These are phyloP conservation scores for Leucophora obtusa DNA, from an alignment of 2,888 invertebrate genomes.

Conservation along the genomic window DNA sequence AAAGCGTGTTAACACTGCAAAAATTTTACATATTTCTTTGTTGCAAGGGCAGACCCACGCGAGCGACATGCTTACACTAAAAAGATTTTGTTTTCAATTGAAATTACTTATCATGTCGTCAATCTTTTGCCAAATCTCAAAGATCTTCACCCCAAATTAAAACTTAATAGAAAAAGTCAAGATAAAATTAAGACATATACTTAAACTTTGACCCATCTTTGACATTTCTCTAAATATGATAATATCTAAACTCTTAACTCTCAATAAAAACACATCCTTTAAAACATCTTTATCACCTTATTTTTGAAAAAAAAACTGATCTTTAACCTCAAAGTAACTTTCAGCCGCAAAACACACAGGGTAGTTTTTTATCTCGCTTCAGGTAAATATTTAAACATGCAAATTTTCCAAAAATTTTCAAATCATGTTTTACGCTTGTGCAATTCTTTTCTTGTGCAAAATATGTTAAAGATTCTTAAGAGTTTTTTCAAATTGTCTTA, in stretches of 20 bases:
- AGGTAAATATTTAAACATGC: slow-evolving; percentile 11
- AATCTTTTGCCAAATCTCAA: no score
- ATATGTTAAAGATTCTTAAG: neutral
- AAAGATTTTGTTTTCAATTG: no score
- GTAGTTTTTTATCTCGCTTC: neutral
- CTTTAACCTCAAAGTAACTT: slow-evolving; percentile 26
- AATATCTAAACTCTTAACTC: slow-evolving; percentile 18
- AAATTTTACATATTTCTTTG: no score
- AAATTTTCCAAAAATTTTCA: slow-evolving; percentile 15
- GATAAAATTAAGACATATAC: neutral
- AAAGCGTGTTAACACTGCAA: no score
- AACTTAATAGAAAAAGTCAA: neutral
- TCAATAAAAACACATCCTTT: slow-evolving; percentile 8
- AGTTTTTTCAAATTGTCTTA: slow-evolving; percentile 3
- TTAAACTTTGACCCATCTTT: slow-evolving; percentile 3
- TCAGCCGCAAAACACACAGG: neutral
- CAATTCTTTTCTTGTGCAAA: slow-evolving; percentile 2
- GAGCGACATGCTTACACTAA: no score
- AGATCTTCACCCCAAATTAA: no score
- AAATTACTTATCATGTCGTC: no score
- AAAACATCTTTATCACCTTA: slow-evolving; percentile 3
- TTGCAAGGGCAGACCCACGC: no score
- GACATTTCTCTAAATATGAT: slow-evolving; percentile 6
- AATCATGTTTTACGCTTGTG: slow-evolving; percentile 50
- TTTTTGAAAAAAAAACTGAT: slow-evolving; percentile 20